These are phyloP conservation scores for Diachrysia chrysitis DNA, from an alignment of 2,888 invertebrate genomes.

Conservation along the genomic window DNA sequence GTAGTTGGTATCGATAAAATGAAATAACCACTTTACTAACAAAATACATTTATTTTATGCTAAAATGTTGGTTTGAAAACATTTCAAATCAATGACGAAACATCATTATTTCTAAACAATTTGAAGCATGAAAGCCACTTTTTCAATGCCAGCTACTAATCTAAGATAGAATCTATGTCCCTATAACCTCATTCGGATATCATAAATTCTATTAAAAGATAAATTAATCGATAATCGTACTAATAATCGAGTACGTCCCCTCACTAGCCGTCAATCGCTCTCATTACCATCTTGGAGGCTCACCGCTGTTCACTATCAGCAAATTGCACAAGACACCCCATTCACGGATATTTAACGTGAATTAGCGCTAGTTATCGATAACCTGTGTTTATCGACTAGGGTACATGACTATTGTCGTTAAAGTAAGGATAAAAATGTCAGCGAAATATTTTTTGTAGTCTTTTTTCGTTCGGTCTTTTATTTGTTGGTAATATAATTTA, in stretches of 20 bases:
- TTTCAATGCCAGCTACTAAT: conserved; percentile 26
- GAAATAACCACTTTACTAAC: conserved; percentile 6
- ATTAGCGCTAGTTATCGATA: conserved; percentile 76
- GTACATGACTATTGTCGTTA: conserved; percentile 52
- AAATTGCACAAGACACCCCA: conserved; percentile 80
- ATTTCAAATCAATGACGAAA: neutral
- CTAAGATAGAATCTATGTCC: conserved; percentile 21
- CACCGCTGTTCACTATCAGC: conserved; percentile 64
- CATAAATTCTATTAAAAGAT: conserved; percentile 37
- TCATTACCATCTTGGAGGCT: conserved; percentile 64
- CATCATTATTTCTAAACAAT: neutral
- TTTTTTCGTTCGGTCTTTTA: neutral
- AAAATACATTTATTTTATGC: neutral
- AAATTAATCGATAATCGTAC: conserved; percentile 53
- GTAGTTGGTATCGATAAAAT: conserved; percentile 48
- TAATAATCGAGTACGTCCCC: conserved; percentile 45
- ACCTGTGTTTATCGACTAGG: conserved; percentile 65
- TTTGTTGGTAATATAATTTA: neutral
- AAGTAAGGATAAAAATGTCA: conserved; percentile 17
- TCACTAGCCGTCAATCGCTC: conserved; percentile 70
- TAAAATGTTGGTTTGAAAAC: neutral
- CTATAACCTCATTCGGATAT: conserved; percentile 43
- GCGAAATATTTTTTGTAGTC: neutral
- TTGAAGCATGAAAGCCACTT: conserved; percentile 3
- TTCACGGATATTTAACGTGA: conserved; percentile 79